Conservation (phyloP, 2,797 vertebrate genomes). For the Kryptopterus vitreolus region DNA sequence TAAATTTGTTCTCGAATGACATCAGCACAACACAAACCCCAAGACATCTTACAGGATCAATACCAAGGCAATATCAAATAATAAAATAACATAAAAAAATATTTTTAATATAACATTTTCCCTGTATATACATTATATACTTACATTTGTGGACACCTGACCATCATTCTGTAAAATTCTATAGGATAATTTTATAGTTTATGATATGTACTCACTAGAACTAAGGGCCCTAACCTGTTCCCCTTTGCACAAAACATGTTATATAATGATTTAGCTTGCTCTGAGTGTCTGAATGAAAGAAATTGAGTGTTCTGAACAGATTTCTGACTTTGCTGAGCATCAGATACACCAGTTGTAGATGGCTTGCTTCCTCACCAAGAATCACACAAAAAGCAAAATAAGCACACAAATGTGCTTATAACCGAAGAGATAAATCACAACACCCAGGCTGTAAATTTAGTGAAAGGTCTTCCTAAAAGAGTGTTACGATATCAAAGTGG, state of each 20-base stretch:
- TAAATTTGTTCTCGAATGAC: neutral
- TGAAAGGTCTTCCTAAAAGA: neutral
- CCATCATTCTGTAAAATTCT: neutral
- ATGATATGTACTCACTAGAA: neutral
- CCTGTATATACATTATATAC: neutral
- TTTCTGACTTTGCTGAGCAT: neutral
- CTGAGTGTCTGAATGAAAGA: neutral
- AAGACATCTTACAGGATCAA: neutral
- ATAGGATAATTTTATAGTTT: neutral
- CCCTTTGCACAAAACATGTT: neutral
- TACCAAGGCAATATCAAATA: neutral
- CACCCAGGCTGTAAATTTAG: neutral
- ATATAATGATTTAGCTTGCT: neutral
- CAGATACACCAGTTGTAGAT: neutral
- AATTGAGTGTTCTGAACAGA: neutral
- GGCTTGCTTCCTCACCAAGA: too few relatives aligned
- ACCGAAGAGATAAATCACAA: neutral
- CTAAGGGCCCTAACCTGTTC: neutral
- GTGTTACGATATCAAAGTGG: neutral
- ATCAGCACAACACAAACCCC: neutral
- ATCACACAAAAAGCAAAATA: too few relatives aligned
- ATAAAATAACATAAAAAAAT: neutral
- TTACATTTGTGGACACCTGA: neutral
- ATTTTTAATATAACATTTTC: neutral
- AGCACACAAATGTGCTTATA: neutral